Evolutionary conservation across 2,888 invertebrate species (phyloP).

Genomic region (Petrolisthes cinctipes): DNA sequence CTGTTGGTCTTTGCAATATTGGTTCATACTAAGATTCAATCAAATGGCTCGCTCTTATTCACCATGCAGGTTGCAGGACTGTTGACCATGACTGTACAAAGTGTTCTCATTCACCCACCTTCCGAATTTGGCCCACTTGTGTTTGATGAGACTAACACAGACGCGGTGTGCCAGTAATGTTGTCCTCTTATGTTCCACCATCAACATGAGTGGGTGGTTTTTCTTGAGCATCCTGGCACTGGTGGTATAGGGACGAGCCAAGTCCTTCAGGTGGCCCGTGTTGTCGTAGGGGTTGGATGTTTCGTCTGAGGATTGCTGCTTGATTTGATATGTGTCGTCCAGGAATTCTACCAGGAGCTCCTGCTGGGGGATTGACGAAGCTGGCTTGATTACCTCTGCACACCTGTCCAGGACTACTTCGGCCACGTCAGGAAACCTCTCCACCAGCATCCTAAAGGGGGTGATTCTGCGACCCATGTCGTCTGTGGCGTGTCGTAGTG

Average conservation of each 20-base stretch:
- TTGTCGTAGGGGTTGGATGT: conserved; percentile 21
- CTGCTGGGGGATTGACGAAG: not conserved
- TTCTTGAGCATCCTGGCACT: conserved; percentile 64
- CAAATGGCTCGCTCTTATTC: too few species aligned
- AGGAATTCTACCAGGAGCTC: conserved; percentile 70
- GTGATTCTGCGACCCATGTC: conserved; percentile 69
- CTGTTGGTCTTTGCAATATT: too few species aligned
- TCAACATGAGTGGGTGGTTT: conserved; percentile 68
- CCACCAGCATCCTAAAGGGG: conserved; percentile 72
- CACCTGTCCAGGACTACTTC: conserved; percentile 62
- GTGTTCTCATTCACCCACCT: conserved; percentile 54
- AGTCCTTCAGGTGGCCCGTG: conserved; percentile 34
- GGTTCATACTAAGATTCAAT: too few species aligned
- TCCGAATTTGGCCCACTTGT: conserved; percentile 72
- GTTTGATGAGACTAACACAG: conserved; percentile 70
- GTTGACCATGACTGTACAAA: too few species aligned
- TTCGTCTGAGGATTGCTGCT: conserved; percentile 12
- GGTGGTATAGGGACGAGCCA: conserved; percentile 54
- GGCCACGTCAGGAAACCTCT: conserved; percentile 71
- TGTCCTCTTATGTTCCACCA: conserved; percentile 67
- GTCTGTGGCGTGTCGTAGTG: conserved; percentile 70
- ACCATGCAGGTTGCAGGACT: too few species aligned
- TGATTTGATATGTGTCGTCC: conserved; percentile 70
- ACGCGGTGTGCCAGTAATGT: conserved; percentile 72
- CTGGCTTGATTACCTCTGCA: not conserved